These are phyloP conservation scores for Pipa parva DNA, from an alignment of 2,113 vertebrate species.

Conservation along the genomic window DNA sequence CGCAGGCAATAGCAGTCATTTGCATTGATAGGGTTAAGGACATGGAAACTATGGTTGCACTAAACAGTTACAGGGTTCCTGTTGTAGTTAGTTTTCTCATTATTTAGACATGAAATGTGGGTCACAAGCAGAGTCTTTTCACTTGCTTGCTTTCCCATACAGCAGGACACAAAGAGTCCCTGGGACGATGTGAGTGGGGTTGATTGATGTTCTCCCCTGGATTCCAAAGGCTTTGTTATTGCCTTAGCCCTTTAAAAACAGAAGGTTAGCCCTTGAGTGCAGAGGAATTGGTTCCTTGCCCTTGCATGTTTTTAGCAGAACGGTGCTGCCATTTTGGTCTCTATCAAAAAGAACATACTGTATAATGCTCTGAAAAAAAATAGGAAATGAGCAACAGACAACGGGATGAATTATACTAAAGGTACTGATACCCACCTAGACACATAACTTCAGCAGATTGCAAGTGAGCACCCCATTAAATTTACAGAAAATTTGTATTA, in stretches of 20 bases:
- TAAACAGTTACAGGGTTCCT: constrained; percentile 13
- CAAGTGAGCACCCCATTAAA: too few species aligned
- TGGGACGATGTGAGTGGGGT: constrained; percentile 17
- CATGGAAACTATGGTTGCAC: neutral
- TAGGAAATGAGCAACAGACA: neutral
- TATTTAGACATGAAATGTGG: constrained; percentile 16
- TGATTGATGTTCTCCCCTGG: constrained; percentile 31
- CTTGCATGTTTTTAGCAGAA: neutral
- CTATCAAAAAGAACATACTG: neutral
- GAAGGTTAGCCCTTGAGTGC: neutral
- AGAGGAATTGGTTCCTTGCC: neutral
- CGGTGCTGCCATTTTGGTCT: neutral
- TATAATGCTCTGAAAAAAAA: too few species aligned
- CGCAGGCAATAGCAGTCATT: too few species aligned
- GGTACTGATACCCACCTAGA: too few species aligned
- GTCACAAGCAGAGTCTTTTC: constrained; percentile 36
- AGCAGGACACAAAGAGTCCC: constrained; percentile 24
- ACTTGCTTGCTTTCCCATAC: constrained; percentile 35
- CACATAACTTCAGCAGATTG: too few species aligned
- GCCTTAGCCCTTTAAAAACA: constrained; percentile 9
- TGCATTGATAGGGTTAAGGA: constrained; percentile 9
- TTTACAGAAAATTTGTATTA: too few species aligned
- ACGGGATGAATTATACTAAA: neutral
- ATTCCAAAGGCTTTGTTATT: constrained; percentile 14
- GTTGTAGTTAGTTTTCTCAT: constrained; percentile 13